These are phyloP conservation scores for Silvanus unidentatus DNA, from an alignment of 2,888 invertebrate species.

Conservation along the genomic window DNA sequence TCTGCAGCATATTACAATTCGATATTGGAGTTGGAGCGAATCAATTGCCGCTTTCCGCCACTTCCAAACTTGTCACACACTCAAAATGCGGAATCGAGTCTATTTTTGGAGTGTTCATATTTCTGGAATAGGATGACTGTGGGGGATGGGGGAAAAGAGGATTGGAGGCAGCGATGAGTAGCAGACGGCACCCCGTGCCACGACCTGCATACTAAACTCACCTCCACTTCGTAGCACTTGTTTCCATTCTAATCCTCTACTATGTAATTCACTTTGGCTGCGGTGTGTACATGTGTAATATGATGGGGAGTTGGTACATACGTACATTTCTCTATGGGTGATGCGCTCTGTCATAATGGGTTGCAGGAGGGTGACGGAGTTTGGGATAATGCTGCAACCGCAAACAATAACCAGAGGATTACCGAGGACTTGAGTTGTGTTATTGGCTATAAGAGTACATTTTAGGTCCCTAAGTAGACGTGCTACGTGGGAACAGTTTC, in stretches of 20 bases:
- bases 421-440: slow-evolving; percentile 31
- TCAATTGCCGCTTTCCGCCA: no score
- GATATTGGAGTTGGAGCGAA: no score
- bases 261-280: slow-evolving; percentile 23
- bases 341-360: slow-evolving; percentile 18
- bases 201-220: slow-evolving; percentile 37
- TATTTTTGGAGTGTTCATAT: no score
- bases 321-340: not conserved
- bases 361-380: slow-evolving; percentile 8
- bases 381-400: slow-evolving; percentile 20
- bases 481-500: slow-evolving; percentile 21
- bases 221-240: slow-evolving; percentile 26
- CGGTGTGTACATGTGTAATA: not conserved
- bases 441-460: slow-evolving; percentile 32
- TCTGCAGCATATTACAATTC: not conserved
- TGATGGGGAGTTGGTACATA: not conserved
- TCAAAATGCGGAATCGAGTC: no score
- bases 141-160: slow-evolving; percentile 26
- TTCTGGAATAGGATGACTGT: no score
- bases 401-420: slow-evolving; percentile 35
- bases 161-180: slow-evolving; percentile 34
- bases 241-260: slow-evolving; percentile 27
- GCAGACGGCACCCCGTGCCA: slow-evolving; percentile 38
- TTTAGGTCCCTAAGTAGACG: no score
- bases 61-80: no score